phyloP scores from a whole-genome alignment of 2,888 invertebrate genomes.

The Pseudococcus jackbeardsleyi region DNA sequence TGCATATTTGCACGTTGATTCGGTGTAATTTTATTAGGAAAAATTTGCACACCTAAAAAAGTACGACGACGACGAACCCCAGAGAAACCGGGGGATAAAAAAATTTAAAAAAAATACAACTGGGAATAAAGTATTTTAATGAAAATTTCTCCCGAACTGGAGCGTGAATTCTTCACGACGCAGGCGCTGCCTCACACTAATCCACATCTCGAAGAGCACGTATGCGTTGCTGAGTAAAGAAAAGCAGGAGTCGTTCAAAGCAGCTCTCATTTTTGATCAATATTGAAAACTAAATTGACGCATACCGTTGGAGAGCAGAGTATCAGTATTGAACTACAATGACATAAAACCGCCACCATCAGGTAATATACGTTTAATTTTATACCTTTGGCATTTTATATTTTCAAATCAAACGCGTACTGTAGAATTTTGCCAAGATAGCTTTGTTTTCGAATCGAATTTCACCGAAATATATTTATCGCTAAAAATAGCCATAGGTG shows the following conservation, averaged over 20 bases:
- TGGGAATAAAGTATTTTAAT: conserved; percentile 57
- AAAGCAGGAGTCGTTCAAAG: conserved; percentile 51
- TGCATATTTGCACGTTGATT: background rate
- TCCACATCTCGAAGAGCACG: conserved; percentile 35
- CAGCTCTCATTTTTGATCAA: conserved; percentile 50
- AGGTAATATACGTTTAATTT: conserved; percentile 33
- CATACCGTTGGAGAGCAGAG: conserved; percentile 20
- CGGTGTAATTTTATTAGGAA: background rate
- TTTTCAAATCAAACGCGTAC: background rate
- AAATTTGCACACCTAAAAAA: background rate
- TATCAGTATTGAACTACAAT: conserved; percentile 1
- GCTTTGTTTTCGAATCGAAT: too few species aligned
- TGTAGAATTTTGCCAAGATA: background rate
- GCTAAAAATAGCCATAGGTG: too few species aligned
- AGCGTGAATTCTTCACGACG: conserved; percentile 20
- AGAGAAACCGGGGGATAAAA: background rate
- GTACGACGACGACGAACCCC: background rate
- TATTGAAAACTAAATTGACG: conserved; percentile 27
- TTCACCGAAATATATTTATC: too few species aligned
- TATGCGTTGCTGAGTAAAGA: conserved; percentile 33
- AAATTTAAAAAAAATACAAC: background rate
- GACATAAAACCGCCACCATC: conserved; percentile 19
- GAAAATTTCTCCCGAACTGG: conserved; percentile 37
- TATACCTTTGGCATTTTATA: conserved; percentile 8
- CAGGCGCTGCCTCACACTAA: conserved; percentile 39